Evolutionary conservation across 2,113 vertebrate species (phyloP).

Genomic region (Lamprotornis superbus): DNA sequence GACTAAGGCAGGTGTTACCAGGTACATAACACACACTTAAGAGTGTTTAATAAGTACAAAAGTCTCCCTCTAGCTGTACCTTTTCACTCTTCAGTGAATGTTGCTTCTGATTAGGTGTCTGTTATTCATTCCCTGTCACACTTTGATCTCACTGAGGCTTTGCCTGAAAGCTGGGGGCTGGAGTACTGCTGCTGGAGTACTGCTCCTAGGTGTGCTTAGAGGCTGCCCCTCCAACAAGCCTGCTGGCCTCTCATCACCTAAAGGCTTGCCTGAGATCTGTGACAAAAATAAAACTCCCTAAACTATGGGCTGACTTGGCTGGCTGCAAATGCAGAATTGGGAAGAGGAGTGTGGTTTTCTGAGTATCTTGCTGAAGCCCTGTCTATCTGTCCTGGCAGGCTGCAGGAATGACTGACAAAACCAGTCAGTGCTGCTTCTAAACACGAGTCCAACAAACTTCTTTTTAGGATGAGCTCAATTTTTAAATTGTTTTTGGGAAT

Average conservation of each 20-base stretch:
- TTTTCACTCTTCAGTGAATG: not conserved
- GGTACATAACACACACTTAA: accelerated
- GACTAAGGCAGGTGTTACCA: not conserved
- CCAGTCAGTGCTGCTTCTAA: not conserved
- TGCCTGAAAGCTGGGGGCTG: not conserved
- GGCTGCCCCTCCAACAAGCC: not conserved
- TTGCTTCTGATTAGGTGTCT: not conserved
- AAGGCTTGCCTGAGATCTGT: not conserved
- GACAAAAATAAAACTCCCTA: not conserved
- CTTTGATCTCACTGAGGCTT: not conserved
- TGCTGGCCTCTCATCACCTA: not conserved
- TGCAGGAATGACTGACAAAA: not conserved
- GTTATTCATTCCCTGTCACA: accelerated
- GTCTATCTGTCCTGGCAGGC: not conserved
- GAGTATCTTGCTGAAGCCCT: not conserved
- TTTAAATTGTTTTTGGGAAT: not conserved
- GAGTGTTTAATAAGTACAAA: not conserved
- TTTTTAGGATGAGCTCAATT: not conserved
- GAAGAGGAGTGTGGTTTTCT: not conserved
- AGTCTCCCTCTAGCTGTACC: not conserved
- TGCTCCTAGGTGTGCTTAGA: not conserved
- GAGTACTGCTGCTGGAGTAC: not conserved
- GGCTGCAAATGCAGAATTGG: not conserved
- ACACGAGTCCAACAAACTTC: accelerated
- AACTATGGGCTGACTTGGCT: not conserved